phyloP scores from a whole-genome alignment of 2,888 invertebrate species.

The Xanthia togata region DNA sequence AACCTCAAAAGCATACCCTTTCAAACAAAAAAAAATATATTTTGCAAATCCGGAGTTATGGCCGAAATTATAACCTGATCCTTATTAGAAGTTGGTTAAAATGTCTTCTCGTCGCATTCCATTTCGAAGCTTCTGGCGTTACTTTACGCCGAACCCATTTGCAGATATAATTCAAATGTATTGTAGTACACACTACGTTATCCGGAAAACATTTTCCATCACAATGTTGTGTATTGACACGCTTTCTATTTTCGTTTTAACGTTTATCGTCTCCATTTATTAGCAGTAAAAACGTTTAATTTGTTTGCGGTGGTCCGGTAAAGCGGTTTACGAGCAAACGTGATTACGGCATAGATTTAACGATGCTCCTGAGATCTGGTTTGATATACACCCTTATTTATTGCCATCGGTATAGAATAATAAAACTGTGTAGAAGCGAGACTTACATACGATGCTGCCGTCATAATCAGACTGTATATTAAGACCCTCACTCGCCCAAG shows the following conservation, averaged over 20 bases:
- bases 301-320: constrained; percentile 81
- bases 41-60: too few relatives aligned
- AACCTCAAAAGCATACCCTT: too few relatives aligned
- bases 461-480: not conserved
- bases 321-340: constrained; percentile 80
- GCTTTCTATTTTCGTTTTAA: constrained; percentile 66
- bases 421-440: constrained; percentile 24
- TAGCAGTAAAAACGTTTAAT: constrained; percentile 80
- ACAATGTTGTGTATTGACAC: constrained; percentile 58
- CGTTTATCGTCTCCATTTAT: constrained; percentile 76
- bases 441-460: not conserved
- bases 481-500: too few relatives aligned
- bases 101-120: not conserved
- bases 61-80: too few relatives aligned
- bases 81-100: too few relatives aligned
- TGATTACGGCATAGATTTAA: constrained; percentile 81
- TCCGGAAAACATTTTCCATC: constrained; percentile 24
- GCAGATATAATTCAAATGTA: not conserved
- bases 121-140: not conserved
- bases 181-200: not conserved
- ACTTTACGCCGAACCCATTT: not conserved
- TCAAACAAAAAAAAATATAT: too few relatives aligned
- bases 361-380: constrained; percentile 79
- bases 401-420: constrained; percentile 44
- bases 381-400: constrained; percentile 70